phyloP scores from a whole-genome alignment of 2,888 invertebrate genomes.

The Sinotaia quadrata region DNA sequence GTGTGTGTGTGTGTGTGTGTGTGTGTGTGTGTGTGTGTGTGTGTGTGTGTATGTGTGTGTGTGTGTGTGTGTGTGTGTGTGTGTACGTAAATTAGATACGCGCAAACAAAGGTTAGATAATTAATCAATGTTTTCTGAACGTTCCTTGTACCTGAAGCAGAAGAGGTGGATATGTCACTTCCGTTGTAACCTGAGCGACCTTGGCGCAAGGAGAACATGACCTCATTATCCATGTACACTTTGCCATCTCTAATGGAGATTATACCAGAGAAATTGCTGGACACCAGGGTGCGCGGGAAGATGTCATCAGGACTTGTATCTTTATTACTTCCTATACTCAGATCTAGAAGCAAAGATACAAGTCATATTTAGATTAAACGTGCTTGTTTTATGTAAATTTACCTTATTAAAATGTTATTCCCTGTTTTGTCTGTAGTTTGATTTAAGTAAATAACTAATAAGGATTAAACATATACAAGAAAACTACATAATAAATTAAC shows the following conservation, averaged over 20 bases:
- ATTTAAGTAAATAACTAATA: too few species aligned
- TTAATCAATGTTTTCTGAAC: neutral
- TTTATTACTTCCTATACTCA: slow-evolving; percentile 12
- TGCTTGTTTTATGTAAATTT: too few species aligned
- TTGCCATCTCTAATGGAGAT: slow-evolving; percentile 4
- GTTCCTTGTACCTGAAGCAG: slow-evolving; percentile 11
- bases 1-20: slow-evolving; percentile 8
- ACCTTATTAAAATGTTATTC: too few species aligned
- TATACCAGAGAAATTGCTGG: neutral
- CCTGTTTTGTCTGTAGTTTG: too few species aligned
- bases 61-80: neutral
- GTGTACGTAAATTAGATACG: neutral
- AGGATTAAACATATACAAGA: too few species aligned
- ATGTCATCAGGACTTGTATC: neutral
- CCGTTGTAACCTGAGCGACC: slow-evolving; percentile 1
- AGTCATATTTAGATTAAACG: too few species aligned
- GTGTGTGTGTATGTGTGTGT: slow-evolving; percentile 16
- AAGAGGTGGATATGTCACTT: neutral
- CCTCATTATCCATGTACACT: slow-evolving; percentile 2
- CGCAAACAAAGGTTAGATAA: neutral
- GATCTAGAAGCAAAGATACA: too few species aligned
- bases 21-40: slow-evolving; percentile 12
- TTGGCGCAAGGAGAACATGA: neutral
- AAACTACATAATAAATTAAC: too few species aligned
- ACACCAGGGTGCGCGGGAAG: slow-evolving; percentile 7